Evolutionary conservation across 2,888 invertebrate species (phyloP).

Genomic region (Rhingia campestris): DNA sequence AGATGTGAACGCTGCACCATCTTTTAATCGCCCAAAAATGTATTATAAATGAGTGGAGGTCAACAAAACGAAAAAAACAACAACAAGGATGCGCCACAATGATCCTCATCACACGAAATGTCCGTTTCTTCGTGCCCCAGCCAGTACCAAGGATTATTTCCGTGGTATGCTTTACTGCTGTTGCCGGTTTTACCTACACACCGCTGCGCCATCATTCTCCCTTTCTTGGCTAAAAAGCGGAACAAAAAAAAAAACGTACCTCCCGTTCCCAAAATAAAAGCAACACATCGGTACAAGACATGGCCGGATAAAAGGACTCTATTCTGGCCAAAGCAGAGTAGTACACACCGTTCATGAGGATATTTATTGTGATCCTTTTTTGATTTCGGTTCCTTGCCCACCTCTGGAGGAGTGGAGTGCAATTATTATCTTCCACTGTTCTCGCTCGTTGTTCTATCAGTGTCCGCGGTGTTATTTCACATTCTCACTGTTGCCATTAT

Average conservation of each 20-base stretch:
- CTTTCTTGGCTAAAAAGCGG: conserved; percentile 22
- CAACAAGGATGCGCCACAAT: conserved; percentile 48
- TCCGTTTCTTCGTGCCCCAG: conserved; percentile 31
- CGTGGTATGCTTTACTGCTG: conserved; percentile 63
- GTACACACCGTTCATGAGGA: conserved; percentile 34
- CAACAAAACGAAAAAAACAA: background rate
- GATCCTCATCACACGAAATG: conserved; percentile 57
- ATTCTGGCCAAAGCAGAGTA: conserved; percentile 1
- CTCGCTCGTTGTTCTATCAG: conserved; percentile 31
- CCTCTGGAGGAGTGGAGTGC: conserved; percentile 21
- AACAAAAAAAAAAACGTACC: conserved; percentile 7
- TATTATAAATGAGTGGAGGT: conserved; percentile 25
- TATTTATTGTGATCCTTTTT: conserved; percentile 72
- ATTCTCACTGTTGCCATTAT: conserved; percentile 67
- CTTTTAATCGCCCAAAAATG: conserved; percentile 32
- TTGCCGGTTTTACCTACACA: conserved; percentile 34
- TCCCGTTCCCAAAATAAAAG: conserved; percentile 19
- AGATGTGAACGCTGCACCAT: conserved; percentile 12
- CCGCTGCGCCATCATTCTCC: conserved; percentile 16
- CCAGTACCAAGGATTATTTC: conserved; percentile 49
- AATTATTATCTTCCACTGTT: conserved; percentile 56
- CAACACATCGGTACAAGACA: conserved; percentile 24
- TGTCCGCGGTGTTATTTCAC: conserved; percentile 56
- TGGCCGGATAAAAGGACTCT: conserved; percentile 1
- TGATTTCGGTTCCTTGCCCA: conserved; percentile 36